A percentile compares a stretch with the other conserved stretches of the same genome.
phyloP scores from a whole-genome alignment of 1,140 invertebrate species.

The Nymphalis io region DNA sequence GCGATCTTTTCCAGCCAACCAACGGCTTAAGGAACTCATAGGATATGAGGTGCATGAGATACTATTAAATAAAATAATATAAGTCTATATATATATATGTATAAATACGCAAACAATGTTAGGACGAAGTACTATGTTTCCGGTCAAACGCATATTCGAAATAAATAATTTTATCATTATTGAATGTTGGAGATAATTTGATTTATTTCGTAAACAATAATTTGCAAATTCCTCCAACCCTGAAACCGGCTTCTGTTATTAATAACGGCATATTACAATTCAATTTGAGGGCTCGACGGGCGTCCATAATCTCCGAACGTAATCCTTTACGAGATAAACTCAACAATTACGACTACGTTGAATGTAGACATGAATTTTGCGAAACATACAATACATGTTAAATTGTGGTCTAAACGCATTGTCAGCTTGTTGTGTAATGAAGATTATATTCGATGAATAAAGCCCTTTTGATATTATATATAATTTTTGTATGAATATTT shows the following conservation, averaged over 20 bases:
- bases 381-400: slow-evolving; percentile 60
- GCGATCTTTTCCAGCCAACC: too few species aligned
- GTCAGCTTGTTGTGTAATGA: slow-evolving; percentile 49
- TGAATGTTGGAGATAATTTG: too few species aligned
- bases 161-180: too few species aligned
- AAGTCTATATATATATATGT: too few species aligned
- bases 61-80: too few species aligned
- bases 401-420: slow-evolving; percentile 57
- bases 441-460: slow-evolving; percentile 8
- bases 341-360: slow-evolving; percentile 77
- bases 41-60: too few species aligned
- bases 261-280: slow-evolving; percentile 77
- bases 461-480: background rate
- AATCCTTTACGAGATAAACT: slow-evolving; percentile 73
- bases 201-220: slow-evolving; percentile 7
- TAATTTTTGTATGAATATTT: background rate
- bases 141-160: too few species aligned
- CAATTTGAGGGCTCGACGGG: slow-evolving; percentile 68
- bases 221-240: slow-evolving; percentile 47
- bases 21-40: too few species aligned
- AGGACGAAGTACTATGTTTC: too few species aligned
- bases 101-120: too few species aligned
- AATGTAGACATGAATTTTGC: slow-evolving; percentile 70
- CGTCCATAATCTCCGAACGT: slow-evolving; percentile 59
- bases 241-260: slow-evolving; percentile 59